Conservation (phyloP, 2,797 vertebrate genomes). For the Notoglanidium macrostoma region DNA sequence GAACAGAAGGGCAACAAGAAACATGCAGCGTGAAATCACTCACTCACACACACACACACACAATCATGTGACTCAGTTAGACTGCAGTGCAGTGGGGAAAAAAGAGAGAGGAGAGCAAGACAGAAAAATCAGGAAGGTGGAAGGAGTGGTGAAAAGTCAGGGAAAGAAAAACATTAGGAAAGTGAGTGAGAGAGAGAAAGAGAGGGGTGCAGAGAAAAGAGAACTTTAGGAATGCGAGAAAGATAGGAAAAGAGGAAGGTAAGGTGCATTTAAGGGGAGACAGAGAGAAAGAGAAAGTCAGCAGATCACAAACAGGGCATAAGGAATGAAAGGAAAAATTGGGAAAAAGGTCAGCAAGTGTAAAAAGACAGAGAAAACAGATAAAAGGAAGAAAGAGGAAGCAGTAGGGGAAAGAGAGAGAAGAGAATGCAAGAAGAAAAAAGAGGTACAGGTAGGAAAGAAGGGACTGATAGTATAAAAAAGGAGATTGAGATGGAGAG, state of each 20-base stretch:
- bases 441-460: background rate
- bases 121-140: slow-evolving; percentile 6
- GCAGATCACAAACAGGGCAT: background rate
- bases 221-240: background rate
- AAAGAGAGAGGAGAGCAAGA: background rate
- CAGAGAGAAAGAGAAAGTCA: background rate
- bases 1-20: slow-evolving; percentile 37
- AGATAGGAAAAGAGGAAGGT: background rate
- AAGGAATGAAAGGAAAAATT: background rate
- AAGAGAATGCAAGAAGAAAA: too few relatives aligned
- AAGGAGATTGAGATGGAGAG: background rate
- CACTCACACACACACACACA: background rate
- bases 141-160: background rate
- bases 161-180: background rate
- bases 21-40: slow-evolving; percentile 36
- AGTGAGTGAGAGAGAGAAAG: background rate
- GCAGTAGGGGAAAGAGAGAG: too few relatives aligned
- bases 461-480: too few relatives aligned
- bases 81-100: slow-evolving; percentile 12
- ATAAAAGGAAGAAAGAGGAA: background rate
- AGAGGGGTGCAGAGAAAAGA: background rate
- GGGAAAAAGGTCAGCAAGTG: background rate
- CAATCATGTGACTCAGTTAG: background rate
- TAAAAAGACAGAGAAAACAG: background rate
- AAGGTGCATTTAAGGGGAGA: background rate